Evolutionary conservation across 2,888 invertebrate species (phyloP), one percentile per base, ranked within the genome.

Genomic region (Himalopsyche japonica): DNA sequence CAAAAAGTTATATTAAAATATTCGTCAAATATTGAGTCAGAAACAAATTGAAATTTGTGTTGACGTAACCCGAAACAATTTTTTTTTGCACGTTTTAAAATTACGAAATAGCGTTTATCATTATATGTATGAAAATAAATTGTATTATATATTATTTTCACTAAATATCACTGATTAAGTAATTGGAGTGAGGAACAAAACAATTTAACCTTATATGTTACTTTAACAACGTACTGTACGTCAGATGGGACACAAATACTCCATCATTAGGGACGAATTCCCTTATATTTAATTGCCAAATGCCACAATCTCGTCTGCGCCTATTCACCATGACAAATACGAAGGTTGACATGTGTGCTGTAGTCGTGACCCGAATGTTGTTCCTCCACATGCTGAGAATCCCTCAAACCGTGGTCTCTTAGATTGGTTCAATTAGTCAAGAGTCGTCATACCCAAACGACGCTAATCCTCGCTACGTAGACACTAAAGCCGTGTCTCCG

Each of bases 401-500:
- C 86, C 86, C 86, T 84, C 84, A 82, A 84, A 81, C 81, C 79
- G 80, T 82, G 49, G 82, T 76, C 80, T 78, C 70, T 37, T 84
- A 86, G 83, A 86, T 85, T 82, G 85, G 85, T 82, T 80, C 82
- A 86, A 86, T 86, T 86, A 86, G 86, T 86, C 84, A 82, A 81
- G 82, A 34, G 85, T 85, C 86, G 84, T 86, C 86, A 86, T 81
- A 85, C 48, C 80, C 86, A 86, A 86, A 84, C 81, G 81, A 77
- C 47, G 76, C 57, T 80, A 78, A 77, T 81, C 80, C 47, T 47
- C 43, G 37, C 43, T 24, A 37, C 43, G 20, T 20, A 57, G 57
- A 7, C 20, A 57, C 57, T 57, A 20, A 57, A 57, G 57, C 57
- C 57, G 4, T 57, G 57, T 57, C 57, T 57, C 57, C 24, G 57